A percentile compares a stretch with the other conserved stretches of the same genome.
These are phyloP conservation scores for Xenopus tropicalis DNA, from an alignment of 2,113 vertebrate genomes.

Conservation along the genomic window DNA sequence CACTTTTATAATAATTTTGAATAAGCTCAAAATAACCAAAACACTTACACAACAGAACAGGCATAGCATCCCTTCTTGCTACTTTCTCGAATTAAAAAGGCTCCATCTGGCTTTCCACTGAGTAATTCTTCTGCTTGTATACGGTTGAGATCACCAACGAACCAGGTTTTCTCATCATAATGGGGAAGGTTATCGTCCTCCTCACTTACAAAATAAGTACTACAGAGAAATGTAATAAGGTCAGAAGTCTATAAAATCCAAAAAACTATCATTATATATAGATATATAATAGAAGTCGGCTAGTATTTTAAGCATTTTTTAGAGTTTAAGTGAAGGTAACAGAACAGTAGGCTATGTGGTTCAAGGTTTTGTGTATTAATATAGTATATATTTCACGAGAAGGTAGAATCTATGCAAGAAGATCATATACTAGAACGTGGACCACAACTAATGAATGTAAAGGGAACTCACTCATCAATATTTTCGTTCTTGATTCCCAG, in stretches of 20 bases:
- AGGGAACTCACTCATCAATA: slow-evolving; percentile 81
- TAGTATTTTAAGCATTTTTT: too few species aligned
- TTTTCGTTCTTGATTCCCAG: slow-evolving; percentile 87
- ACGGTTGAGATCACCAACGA: slow-evolving; percentile 90
- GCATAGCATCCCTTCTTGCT: slow-evolving; percentile 96
- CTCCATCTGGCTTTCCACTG: slow-evolving; percentile 83
- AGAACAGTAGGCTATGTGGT: too few species aligned
- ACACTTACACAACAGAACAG: slow-evolving; percentile 96
- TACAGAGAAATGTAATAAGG: slow-evolving; percentile 47
- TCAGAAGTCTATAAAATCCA: slow-evolving; percentile 1
- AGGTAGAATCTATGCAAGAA: too few species aligned
- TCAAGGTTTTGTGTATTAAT: too few species aligned
- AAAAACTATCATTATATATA: not conserved
- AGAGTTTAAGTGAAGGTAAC: too few species aligned
- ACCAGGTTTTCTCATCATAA: slow-evolving; percentile 93
- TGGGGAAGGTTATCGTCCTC: slow-evolving; percentile 88
- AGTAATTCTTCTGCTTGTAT: slow-evolving; percentile 91
- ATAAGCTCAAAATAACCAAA: too few species aligned
- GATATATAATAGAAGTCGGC: too few species aligned
- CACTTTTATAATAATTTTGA: not conserved
- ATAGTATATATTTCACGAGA: too few species aligned
- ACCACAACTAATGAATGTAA: not conserved
- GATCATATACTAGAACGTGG: not conserved
- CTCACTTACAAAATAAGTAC: slow-evolving; percentile 83
- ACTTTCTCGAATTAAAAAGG: slow-evolving; percentile 94